phyloP scores from a whole-genome alignment of 2,888 invertebrate species.

The Neoitamus cyanurus region DNA sequence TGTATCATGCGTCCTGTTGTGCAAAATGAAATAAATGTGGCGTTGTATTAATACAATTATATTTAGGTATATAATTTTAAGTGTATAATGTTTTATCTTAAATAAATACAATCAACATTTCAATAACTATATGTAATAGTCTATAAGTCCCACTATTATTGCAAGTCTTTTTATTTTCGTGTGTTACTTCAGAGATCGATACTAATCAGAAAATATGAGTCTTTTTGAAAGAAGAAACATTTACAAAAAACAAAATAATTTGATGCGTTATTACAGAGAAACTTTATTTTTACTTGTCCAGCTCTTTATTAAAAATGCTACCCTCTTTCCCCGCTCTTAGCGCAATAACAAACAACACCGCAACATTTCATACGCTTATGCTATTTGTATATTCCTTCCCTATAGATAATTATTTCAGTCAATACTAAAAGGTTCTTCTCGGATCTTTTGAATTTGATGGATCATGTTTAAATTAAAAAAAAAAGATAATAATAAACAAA shows the following conservation, averaged over 20 bases:
- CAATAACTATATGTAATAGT: neutral
- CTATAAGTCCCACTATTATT: neutral
- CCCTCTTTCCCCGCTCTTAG: neutral
- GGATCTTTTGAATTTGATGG: too few species aligned
- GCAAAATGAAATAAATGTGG: neutral
- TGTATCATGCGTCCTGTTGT: neutral
- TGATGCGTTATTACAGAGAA: neutral
- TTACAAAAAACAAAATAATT: neutral
- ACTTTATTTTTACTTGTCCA: neutral
- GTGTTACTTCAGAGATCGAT: neutral
- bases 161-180: constrained; percentile 1
- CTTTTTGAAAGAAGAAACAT: neutral
- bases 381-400: too few species aligned
- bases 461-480: too few species aligned
- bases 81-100: neutral
- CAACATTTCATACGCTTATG: too few species aligned
- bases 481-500: too few species aligned
- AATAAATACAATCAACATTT: constrained; percentile 5
- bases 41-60: neutral
- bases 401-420: too few species aligned
- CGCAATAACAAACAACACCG: neutral
- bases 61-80: constrained; percentile 1
- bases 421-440: too few species aligned
- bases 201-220: neutral
- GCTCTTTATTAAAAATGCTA: neutral